Evolutionary conservation across 2,888 invertebrate genomes (phyloP).

Genomic region (Erebia epiphron): DNA sequence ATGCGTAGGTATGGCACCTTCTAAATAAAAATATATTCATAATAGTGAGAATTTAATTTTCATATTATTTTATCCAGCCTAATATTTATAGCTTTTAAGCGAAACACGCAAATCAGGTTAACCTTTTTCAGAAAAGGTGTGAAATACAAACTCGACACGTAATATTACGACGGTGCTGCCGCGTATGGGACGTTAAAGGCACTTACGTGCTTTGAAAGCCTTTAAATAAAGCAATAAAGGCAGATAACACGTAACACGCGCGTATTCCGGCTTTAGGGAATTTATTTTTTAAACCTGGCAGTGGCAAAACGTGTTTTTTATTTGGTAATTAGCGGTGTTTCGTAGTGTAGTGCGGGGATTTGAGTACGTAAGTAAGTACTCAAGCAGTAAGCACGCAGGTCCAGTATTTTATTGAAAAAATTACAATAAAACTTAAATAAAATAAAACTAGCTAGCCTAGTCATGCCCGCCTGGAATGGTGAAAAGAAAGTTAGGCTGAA

Average conservation of each 20-base stretch:
- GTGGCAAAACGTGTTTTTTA: constrained; percentile 14
- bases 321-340: background rate
- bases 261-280: constrained; percentile 21
- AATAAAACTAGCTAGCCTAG: no score
- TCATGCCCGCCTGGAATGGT: background rate
- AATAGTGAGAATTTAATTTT: no score
- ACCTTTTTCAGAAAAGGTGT: background rate
- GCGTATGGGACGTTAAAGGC: constrained; percentile 39
- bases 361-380: no score
- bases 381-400: no score
- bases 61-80: no score
- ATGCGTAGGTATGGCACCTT: no score
- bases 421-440: background rate
- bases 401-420: no score
- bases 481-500: background rate
- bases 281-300: constrained; percentile 32
- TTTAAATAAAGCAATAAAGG: constrained; percentile 73
- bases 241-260: constrained; percentile 45
- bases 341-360: background rate
- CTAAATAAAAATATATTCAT: no score
- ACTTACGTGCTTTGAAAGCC: constrained; percentile 68
- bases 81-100: background rate
- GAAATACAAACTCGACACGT: constrained; percentile 6
- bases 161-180: background rate
- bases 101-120: background rate